A percentile compares a stretch with the other conserved stretches of the same genome.
Conservation (phyloP, 2,888 invertebrate genomes). For the Acleris emargana region DNA sequence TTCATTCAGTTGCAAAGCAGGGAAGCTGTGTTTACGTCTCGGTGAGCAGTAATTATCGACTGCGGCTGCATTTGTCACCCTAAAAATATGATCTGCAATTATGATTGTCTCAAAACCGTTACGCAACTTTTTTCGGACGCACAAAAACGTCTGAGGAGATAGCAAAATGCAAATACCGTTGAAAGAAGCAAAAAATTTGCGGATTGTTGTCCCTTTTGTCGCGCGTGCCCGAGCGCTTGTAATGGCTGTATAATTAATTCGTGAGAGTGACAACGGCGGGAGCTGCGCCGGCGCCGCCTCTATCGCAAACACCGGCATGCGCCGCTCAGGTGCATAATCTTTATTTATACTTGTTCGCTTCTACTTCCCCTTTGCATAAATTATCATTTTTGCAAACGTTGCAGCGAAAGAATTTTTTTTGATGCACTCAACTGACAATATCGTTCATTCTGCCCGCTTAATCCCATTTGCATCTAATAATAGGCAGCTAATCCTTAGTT, state of each 20-base stretch:
- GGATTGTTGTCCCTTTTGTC: constrained; percentile 50
- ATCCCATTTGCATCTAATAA: constrained; percentile 12
- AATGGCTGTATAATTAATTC: constrained; percentile 72
- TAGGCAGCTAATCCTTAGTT: neutral
- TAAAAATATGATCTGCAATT: constrained; percentile 65
- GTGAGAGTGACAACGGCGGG: constrained; percentile 61
- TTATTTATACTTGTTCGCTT: constrained; percentile 75
- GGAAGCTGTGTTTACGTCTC: constrained; percentile 67
- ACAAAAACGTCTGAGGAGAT: constrained; percentile 38
- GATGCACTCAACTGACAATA: constrained; percentile 21
- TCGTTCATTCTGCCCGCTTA: constrained; percentile 11
- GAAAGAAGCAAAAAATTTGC: constrained; percentile 49
- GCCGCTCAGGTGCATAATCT: constrained; percentile 79
- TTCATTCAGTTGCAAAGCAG: constrained; percentile 74
- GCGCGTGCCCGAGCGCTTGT: constrained; percentile 58
- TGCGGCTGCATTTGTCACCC: constrained; percentile 59
- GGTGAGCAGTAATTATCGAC: constrained; percentile 69
- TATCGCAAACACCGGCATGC: constrained; percentile 66
- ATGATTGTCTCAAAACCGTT: constrained; percentile 43
- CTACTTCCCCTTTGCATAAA: constrained; percentile 82
- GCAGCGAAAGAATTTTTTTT: constrained; percentile 43
- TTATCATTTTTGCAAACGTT: constrained; percentile 70
- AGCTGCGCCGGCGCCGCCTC: constrained; percentile 57
- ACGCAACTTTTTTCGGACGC: constrained; percentile 8
- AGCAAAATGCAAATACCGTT: constrained; percentile 55